Evolutionary conservation across 2,888 invertebrate genomes (phyloP).

Genomic region (Mesorhabditis sp.): DNA sequence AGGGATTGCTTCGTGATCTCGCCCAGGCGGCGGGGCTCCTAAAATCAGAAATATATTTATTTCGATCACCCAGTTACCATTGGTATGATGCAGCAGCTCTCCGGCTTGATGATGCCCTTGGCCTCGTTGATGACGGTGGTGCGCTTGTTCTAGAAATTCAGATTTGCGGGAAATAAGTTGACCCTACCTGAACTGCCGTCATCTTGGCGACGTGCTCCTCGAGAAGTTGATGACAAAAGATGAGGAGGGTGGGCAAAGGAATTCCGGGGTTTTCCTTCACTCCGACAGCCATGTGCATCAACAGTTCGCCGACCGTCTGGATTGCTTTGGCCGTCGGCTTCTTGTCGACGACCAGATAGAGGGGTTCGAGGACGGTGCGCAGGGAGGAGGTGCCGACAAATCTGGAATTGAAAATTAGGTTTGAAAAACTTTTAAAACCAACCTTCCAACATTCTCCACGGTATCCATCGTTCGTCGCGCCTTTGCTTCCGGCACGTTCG

Average conservation of each 20-base stretch:
- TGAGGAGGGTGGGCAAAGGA: neutral
- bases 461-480: slow-evolving; percentile 79
- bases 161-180: neutral
- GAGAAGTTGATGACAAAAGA: slow-evolving; percentile 12
- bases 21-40: slow-evolving; percentile 37
- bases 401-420: slow-evolving; percentile 15
- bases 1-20: slow-evolving; percentile 33
- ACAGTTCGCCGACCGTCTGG: slow-evolving; percentile 69
- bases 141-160: neutral
- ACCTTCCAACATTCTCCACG: slow-evolving; percentile 76
- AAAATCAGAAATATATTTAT: neutral
- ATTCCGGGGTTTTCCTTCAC: slow-evolving; percentile 77
- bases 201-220: slow-evolving; percentile 66
- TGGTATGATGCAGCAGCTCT: slow-evolving; percentile 8
- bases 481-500: slow-evolving; percentile 67
- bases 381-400: slow-evolving; percentile 11
- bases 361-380: slow-evolving; percentile 10
- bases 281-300: slow-evolving; percentile 64
- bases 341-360: slow-evolving; percentile 64
- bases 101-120: slow-evolving; percentile 61
- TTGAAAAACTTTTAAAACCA: slow-evolving; percentile 62
- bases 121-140: slow-evolving; percentile 61
- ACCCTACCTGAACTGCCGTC: slow-evolving; percentile 7
- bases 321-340: slow-evolving; percentile 71
- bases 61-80: slow-evolving; percentile 8